Evolutionary conservation across 1,140 invertebrate genomes (phyloP).

Genomic region (Drosophila lacertosa): DNA sequence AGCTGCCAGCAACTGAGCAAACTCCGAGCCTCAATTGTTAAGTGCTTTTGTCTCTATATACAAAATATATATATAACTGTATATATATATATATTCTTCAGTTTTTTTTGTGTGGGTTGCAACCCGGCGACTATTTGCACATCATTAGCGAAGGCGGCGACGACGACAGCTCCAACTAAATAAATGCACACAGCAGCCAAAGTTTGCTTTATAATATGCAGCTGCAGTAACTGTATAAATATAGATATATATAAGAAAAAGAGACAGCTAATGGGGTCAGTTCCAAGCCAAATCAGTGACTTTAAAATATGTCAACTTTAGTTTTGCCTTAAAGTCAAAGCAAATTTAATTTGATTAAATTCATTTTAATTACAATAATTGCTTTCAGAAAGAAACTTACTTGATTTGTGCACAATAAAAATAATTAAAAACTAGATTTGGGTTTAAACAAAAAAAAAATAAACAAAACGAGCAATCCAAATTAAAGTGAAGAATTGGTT

Average conservation of each 20-base stretch:
- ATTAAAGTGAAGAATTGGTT: no score
- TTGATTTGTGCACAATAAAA: no score
- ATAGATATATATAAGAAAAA: neutral
- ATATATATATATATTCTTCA: conserved; percentile 11
- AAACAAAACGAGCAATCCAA: no score
- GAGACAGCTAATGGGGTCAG: neutral
- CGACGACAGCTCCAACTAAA: conserved; percentile 32
- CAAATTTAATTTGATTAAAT: no score
- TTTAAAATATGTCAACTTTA: no score
- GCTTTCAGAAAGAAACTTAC: no score
- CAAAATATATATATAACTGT: conserved; percentile 3
- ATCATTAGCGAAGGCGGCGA: conserved; percentile 58
- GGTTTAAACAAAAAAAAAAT: no score
- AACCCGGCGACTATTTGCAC: conserved; percentile 61
- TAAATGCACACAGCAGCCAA: conserved; percentile 23
- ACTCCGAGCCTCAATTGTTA: conserved; percentile 34
- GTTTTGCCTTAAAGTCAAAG: no score
- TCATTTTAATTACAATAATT: no score
- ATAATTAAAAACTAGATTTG: no score
- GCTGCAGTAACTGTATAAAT: neutral
- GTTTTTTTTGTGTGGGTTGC: conserved; percentile 20
- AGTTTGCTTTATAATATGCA: conserved; percentile 29
- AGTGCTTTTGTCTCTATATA: neutral
- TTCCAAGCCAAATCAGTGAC: neutral
- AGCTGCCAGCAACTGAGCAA: conserved; percentile 42